These are phyloP conservation scores for Gonatopus flavifemur DNA, from an alignment of 1,140 invertebrate genomes.

Conservation along the genomic window DNA sequence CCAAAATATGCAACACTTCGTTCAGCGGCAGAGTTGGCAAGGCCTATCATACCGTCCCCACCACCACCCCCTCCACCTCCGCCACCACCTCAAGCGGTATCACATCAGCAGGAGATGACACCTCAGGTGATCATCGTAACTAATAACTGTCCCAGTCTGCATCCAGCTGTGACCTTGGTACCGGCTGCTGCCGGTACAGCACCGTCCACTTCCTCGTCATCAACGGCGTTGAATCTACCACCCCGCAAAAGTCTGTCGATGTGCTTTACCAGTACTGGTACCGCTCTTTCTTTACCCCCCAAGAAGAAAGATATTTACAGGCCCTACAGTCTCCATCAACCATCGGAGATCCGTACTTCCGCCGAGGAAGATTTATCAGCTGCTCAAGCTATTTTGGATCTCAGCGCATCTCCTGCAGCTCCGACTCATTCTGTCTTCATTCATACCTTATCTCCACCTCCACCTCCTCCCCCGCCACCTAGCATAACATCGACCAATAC, in stretches of 20 bases:
- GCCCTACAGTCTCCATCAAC: constrained; percentile 78
- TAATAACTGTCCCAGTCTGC: no score
- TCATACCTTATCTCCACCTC: constrained; percentile 56
- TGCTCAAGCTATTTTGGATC: constrained; percentile 82
- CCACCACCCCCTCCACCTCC: constrained; percentile 24
- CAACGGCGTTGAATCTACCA: constrained; percentile 41
- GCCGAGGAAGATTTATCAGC: constrained; percentile 79
- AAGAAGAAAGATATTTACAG: constrained; percentile 88
- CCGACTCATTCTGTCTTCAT: constrained; percentile 53
- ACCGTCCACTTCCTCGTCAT: constrained; percentile 48
- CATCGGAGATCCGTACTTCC: constrained; percentile 63
- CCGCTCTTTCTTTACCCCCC: constrained; percentile 76
- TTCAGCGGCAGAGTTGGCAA: constrained; percentile 59
- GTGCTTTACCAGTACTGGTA: constrained; percentile 82
- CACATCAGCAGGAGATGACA: constrained; percentile 16
- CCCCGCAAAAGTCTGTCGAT: constrained; percentile 71
- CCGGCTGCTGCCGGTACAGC: constrained; percentile 45
- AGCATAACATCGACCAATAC: neutral
- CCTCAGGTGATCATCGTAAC: no score
- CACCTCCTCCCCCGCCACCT: constrained; percentile 59
- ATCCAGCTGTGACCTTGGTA: constrained; percentile 19
- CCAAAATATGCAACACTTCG: constrained; percentile 71
- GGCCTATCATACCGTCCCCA: constrained; percentile 35
- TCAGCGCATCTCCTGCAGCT: constrained; percentile 80
- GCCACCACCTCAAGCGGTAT: constrained; percentile 18